These are phyloP conservation scores for Platyura marginata DNA, from an alignment of 1,140 invertebrate genomes.

Conservation along the genomic window DNA sequence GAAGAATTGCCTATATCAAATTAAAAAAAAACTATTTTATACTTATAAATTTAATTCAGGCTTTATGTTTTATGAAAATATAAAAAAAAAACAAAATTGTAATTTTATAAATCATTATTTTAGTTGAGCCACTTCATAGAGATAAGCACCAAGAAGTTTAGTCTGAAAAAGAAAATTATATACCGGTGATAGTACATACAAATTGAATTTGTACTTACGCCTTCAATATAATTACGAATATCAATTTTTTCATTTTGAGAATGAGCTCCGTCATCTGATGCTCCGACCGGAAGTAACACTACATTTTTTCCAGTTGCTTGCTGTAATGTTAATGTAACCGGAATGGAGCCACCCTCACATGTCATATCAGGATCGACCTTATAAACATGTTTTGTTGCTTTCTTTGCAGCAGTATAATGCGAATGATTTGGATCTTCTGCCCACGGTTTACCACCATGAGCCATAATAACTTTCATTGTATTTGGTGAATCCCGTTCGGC, in stretches of 20 bases:
- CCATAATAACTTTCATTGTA: constrained; percentile 56
- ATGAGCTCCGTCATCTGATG: constrained; percentile 91
- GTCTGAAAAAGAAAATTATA: constrained; percentile 42
- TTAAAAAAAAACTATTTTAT: too few species aligned
- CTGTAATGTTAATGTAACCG: constrained; percentile 80
- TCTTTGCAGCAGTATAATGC: constrained; percentile 75
- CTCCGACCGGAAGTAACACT: constrained; percentile 76
- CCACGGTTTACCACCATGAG: constrained; percentile 76
- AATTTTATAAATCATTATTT: too few species aligned
- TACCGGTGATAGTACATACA: background rate
- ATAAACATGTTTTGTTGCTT: constrained; percentile 78
- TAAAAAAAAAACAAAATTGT: too few species aligned
- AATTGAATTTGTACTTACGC: constrained; percentile 61
- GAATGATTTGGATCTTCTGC: constrained; percentile 79
- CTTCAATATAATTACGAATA: constrained; percentile 81
- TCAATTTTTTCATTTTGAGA: constrained; percentile 97
- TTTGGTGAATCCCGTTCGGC: constrained; percentile 63
- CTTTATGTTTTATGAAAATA: too few species aligned
- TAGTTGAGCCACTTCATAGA: constrained; percentile 55
- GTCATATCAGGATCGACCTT: constrained; percentile 86
- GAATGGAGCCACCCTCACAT: constrained; percentile 90
- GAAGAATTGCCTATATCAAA: too few species aligned
- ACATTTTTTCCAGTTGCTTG: constrained; percentile 85
- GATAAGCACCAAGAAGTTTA: constrained; percentile 68
- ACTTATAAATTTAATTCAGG: too few species aligned